Conservation (phyloP, 2,797 vertebrate species). For the Darevskia nairensis region DNA sequence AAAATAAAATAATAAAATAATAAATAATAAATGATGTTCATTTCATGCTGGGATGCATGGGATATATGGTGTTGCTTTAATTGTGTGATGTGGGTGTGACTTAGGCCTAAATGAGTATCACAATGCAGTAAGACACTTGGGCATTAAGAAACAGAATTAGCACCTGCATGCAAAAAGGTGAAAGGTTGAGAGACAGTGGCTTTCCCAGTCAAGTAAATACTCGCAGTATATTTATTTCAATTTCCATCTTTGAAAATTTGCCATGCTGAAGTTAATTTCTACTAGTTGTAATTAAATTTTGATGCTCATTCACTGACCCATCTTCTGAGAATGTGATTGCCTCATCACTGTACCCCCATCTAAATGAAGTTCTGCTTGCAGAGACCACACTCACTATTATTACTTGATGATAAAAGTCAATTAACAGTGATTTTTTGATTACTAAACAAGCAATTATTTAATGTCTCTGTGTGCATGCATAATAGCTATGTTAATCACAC, state of each 20-base stretch:
- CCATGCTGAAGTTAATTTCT: constrained; percentile 3
- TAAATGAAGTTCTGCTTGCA: not conserved
- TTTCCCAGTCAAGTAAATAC: not conserved
- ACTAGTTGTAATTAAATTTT: constrained; percentile 14
- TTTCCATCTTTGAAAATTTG: not conserved
- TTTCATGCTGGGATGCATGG: not conserved
- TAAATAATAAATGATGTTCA: not conserved
- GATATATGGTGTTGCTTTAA: not conserved
- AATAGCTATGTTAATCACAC: not conserved
- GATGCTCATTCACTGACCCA: not conserved
- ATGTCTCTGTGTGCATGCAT: too few species aligned
- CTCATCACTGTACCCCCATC: not conserved
- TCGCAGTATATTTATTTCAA: not conserved
- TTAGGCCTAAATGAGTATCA: too few species aligned
- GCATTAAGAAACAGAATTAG: not conserved
- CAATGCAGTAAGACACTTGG: too few species aligned
- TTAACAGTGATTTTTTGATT: not conserved
- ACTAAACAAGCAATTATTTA: not conserved
- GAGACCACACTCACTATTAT: not conserved
- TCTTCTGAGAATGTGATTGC: constrained; percentile 1
- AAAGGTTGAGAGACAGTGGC: not conserved
- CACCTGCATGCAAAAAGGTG: not conserved
- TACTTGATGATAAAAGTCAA: not conserved
- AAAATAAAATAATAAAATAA: too few species aligned
- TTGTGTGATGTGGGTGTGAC: too few species aligned